A percentile compares a stretch with the other conserved stretches of the same genome.
phyloP scores from a whole-genome alignment of 2,113 vertebrate genomes.

The Semnornis frantzii region DNA sequence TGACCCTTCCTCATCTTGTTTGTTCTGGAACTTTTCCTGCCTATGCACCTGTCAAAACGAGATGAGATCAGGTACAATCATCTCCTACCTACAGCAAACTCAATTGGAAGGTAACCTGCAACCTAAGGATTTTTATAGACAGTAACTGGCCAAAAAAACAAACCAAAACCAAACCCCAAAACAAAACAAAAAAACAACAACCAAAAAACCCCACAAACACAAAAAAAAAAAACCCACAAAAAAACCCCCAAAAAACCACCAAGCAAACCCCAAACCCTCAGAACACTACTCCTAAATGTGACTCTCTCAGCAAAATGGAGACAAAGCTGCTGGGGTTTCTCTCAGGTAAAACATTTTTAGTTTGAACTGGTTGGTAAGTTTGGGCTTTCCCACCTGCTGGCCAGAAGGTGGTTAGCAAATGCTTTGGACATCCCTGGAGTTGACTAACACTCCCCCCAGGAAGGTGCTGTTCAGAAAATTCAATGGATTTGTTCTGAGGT shows the following conservation, averaged over 20 bases:
- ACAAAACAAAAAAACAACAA: neutral
- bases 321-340: neutral
- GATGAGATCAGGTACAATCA: neutral
- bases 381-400: neutral
- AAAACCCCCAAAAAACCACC: too few species aligned
- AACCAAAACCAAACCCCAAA: too few species aligned
- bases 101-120: neutral
- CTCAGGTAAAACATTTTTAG: neutral
- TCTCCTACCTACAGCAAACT: neutral
- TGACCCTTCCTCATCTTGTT: neutral
- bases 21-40: slow-evolving; percentile 9
- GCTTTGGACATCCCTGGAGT: neutral
- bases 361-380: neutral
- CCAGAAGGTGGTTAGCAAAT: neutral
- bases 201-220: too few species aligned
- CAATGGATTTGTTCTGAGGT: neutral
- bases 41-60: slow-evolving; percentile 6
- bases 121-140: neutral
- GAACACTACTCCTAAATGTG: neutral
- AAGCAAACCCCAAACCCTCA: neutral
- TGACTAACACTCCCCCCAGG: neutral
- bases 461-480: neutral
- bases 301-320: neutral
- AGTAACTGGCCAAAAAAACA: neutral
- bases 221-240: neutral